Base-by-base conservation (phyloP, 2,888 invertebrate genomes). In the Gastrophysa polygoni region DNA sequence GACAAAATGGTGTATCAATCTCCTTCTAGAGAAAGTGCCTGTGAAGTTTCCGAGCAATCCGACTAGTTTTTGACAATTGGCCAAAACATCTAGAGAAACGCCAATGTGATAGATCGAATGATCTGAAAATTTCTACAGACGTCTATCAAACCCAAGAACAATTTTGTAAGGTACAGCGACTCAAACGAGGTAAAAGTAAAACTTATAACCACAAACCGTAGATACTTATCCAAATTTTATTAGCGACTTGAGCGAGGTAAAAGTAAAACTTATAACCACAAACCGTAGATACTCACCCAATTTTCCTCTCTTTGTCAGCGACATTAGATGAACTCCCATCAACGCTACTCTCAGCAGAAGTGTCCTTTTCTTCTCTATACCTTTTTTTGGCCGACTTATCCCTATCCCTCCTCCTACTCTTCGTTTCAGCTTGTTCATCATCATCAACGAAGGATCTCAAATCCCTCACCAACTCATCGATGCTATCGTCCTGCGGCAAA, bases 401-500 rank as follows among this genome's bases (percentile, higher is more conserved):
- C 32, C 34, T 59, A 24, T 34, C 52, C 18, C 66, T 64, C 51
- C 62, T 61, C 43, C 60, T 57, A 44, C 29, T 61, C 56, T 48
- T 64, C 24, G 57, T 63, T 28, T 63, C 44, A 1, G 17, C 34
- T 8, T 18, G 6, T 0, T 54, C 54, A 8, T 54, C 67, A 20
- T 32, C 58, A 14, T 68, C 70, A 28, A 58, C 61, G 55, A 73
- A 66, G 0, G 71, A 72, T 49, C 67, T 67, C 38, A 73, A 64
- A 51, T 73, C 71, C n/a, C 69, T 61, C 29, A 74, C 64, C 38
- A 74, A 57, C 16, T 71, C 69, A 32, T 64, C 61, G 6, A 71
- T 57, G 62, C 76, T 78, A 60, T 78, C 77, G 43, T 72, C 73
- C 61, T 71, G 69, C 0, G 79, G 80, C 51, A 81, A 68, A 6